phyloP scores from a whole-genome alignment of 2,113 vertebrate genomes.

The Elaphurus davidianus region DNA sequence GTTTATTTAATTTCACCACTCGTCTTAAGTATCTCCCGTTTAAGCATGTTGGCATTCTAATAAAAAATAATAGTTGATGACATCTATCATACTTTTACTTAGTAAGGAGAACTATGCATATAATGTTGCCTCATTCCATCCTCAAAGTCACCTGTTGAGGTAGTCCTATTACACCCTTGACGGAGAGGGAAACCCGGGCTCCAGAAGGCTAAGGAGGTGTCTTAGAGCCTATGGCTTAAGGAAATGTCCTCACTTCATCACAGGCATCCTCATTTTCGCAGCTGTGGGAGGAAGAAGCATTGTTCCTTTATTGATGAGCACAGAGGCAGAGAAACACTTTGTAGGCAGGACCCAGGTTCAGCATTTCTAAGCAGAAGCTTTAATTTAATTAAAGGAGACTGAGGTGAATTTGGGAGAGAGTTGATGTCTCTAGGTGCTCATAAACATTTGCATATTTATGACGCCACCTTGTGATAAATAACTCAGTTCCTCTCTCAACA shows the following conservation, averaged over 20 bases:
- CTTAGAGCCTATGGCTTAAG: rapidly evolving
- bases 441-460: not conserved
- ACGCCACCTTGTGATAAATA: not conserved
- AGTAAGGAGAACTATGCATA: not conserved
- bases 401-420: not conserved
- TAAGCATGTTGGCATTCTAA: not conserved
- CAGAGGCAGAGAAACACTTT: not conserved
- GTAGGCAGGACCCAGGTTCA: not conserved
- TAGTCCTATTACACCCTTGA: rapidly evolving
- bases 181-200: not conserved
- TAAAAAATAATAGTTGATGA: too few species aligned
- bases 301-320: rapidly evolving
- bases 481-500: conserved; percentile 19
- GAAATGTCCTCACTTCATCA: too few species aligned
- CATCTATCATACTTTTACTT: not conserved
- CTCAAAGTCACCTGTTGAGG: not conserved
- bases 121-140: not conserved
- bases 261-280: rapidly evolving
- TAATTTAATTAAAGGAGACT: not conserved
- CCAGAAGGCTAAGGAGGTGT: not conserved
- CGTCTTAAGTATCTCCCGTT: rapidly evolving
- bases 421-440: rapidly evolving
- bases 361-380: not conserved
- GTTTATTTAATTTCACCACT: not conserved
- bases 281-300: not conserved